Percentiles rank a stretch among this genome's conserved stretches.
Evolutionary conservation across 2,113 vertebrate genomes (phyloP).

Genomic region (Addax nasomaculatus): DNA sequence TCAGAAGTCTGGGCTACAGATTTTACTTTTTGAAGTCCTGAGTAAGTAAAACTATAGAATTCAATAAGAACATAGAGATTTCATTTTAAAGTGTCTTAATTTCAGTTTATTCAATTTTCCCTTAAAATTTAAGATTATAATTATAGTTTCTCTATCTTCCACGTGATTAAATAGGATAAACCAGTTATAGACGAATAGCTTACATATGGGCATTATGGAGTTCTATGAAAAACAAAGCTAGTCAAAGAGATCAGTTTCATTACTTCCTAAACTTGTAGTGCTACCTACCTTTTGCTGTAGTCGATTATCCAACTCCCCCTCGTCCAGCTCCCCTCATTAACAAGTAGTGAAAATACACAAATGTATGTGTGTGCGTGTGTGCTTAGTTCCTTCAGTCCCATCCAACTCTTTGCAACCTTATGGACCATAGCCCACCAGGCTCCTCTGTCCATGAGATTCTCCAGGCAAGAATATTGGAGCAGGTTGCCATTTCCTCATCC

Average conservation of each 20-base stretch:
- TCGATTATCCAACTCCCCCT: not conserved
- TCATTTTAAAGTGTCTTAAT: not conserved
- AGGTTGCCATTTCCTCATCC: not conserved
- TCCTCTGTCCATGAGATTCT: not conserved
- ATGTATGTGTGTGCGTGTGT: not conserved
- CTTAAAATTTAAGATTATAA: conserved; percentile 5
- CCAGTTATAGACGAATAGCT: not conserved
- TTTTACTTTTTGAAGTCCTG: conserved; percentile 7
- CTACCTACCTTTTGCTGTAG: not conserved
- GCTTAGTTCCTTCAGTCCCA: not conserved
- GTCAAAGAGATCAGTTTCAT: not conserved
- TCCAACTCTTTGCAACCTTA: not conserved
- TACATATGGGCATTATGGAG: not conserved
- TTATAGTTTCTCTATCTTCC: not conserved
- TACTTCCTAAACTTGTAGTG: not conserved
- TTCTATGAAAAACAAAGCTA: not conserved
- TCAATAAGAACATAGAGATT: not conserved
- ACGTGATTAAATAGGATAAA: not conserved
- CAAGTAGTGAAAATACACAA: conserved; percentile 5
- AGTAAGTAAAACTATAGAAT: not conserved
- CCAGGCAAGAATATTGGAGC: not conserved
- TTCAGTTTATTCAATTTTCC: not conserved
- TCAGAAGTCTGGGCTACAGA: not conserved
- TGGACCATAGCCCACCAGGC: not conserved
- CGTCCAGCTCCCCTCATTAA: not conserved